Evolutionary conservation across 2,888 invertebrate genomes (phyloP).

Genomic region (Parasteatoda lunata): DNA sequence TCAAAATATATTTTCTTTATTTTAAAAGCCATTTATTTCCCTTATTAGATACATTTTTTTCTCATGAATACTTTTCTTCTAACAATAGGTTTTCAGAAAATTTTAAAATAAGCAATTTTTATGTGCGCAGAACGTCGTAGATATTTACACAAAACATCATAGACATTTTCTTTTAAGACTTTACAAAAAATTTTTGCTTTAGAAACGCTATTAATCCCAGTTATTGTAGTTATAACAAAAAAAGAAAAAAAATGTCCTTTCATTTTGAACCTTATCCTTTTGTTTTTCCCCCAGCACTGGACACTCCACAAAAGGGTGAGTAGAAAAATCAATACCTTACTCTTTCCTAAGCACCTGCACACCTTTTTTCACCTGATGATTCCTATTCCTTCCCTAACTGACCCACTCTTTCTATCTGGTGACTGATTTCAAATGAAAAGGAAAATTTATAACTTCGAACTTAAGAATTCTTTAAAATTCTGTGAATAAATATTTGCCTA

Average conservation of each 20-base stretch:
- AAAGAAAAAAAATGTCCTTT: constrained; percentile 33
- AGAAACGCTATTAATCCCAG: constrained; percentile 20
- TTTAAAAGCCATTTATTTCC: no score
- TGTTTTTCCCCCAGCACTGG: constrained; percentile 69
- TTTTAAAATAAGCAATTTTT: no score
- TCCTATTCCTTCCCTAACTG: constrained; percentile 22
- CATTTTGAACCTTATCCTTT: constrained; percentile 66
- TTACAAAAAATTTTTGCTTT: not conserved
- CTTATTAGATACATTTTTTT: no score
- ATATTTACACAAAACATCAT: no score
- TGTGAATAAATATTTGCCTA: no score
- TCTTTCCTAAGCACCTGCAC: constrained; percentile 61
- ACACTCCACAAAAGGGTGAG: constrained; percentile 69
- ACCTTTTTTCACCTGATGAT: constrained; percentile 1
- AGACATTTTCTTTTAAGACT: not conserved
- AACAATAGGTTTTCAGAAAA: no score
- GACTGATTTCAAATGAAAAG: not conserved
- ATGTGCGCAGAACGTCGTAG: no score
- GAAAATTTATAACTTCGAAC: no score
- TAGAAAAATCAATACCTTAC: constrained; percentile 65
- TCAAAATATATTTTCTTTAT: no score
- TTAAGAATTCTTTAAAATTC: not conserved
- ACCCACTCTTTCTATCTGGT: not conserved
- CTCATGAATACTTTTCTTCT: no score
- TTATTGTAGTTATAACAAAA: constrained; percentile 44